phyloP scores from a whole-genome alignment of 2,113 vertebrate species.

The Gambusia affinis region DNA sequence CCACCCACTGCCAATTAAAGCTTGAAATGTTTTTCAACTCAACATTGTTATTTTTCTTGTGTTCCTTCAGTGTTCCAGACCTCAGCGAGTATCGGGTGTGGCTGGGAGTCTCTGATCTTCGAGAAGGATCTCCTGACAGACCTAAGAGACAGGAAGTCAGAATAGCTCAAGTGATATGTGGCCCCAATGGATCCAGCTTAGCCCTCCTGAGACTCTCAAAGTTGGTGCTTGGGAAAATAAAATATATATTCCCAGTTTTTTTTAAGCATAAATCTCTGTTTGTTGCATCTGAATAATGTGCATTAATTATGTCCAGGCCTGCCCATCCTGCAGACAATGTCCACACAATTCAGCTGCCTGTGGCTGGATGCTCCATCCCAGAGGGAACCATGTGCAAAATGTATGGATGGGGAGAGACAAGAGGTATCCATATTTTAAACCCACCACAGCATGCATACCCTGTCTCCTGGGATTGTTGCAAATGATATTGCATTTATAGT shows the following conservation, averaged over 20 bases:
- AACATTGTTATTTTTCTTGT: slow-evolving; percentile 13
- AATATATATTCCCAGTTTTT: slow-evolving; percentile 2
- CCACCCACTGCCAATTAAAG: neutral
- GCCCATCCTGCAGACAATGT: slow-evolving; percentile 87
- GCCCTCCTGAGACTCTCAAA: slow-evolving; percentile 89
- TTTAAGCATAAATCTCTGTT: slow-evolving; percentile 8
- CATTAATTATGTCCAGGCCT: slow-evolving; percentile 77
- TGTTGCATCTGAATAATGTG: slow-evolving; percentile 26
- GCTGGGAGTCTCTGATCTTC: slow-evolving; percentile 90
- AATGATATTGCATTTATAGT: neutral
- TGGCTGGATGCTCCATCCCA: slow-evolving; percentile 91
- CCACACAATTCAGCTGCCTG: slow-evolving; percentile 88
- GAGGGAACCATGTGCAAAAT: slow-evolving; percentile 90
- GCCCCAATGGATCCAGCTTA: slow-evolving; percentile 90
- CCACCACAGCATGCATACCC: neutral
- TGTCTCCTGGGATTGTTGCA: neutral
- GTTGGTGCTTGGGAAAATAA: slow-evolving; percentile 74
- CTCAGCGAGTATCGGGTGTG: slow-evolving; percentile 92
- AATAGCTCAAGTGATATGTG: slow-evolving; percentile 92
- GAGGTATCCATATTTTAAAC: slow-evolving; percentile 81
- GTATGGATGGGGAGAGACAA: slow-evolving; percentile 97
- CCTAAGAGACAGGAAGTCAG: slow-evolving; percentile 86
- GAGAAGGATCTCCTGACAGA: slow-evolving; percentile 81
- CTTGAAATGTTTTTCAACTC: neutral
- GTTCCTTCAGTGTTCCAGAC: slow-evolving; percentile 84